Evolutionary conservation across 2,888 invertebrate genomes (phyloP).

Genomic region (Habrosyne pyritoides): DNA sequence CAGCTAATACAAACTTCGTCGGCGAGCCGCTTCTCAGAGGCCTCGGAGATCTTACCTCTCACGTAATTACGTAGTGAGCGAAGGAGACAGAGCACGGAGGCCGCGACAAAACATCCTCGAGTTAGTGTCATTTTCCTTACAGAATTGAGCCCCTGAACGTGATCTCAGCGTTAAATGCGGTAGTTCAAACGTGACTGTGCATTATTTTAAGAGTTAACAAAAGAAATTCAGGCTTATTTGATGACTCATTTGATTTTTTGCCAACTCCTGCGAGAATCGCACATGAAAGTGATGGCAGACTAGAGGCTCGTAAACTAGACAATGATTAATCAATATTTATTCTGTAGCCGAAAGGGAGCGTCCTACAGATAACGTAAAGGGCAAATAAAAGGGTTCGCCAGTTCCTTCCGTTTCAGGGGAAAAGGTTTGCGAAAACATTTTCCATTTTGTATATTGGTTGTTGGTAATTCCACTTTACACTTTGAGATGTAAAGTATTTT

Average conservation of each 20-base stretch:
- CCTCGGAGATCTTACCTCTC: no score
- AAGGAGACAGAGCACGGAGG: no score
- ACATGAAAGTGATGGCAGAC: not conserved
- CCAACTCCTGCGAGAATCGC: not conserved
- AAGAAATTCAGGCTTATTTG: not conserved
- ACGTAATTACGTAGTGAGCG: no score
- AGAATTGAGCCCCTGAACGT: no score
- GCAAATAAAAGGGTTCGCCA: not conserved
- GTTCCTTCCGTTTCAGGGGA: not conserved
- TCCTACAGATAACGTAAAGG: not conserved
- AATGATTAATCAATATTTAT: constrained; percentile 6
- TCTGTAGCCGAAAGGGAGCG: constrained; percentile 1
- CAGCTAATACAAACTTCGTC: no score
- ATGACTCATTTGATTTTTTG: not conserved
- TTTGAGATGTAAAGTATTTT: not conserved
- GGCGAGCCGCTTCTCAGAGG: no score
- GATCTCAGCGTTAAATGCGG: constrained; percentile 5
- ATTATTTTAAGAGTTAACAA: not conserved
- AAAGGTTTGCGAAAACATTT: constrained; percentile 1
- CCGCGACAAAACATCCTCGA: no score
- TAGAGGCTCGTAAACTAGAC: not conserved
- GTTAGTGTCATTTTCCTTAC: no score
- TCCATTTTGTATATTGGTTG: not conserved
- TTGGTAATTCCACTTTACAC: not conserved
- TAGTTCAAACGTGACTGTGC: constrained; percentile 7